Evolutionary conservation across 2,888 invertebrate genomes (phyloP), one percentile per base, ranked within the genome.

Genomic region (Drosophila barbarae): DNA sequence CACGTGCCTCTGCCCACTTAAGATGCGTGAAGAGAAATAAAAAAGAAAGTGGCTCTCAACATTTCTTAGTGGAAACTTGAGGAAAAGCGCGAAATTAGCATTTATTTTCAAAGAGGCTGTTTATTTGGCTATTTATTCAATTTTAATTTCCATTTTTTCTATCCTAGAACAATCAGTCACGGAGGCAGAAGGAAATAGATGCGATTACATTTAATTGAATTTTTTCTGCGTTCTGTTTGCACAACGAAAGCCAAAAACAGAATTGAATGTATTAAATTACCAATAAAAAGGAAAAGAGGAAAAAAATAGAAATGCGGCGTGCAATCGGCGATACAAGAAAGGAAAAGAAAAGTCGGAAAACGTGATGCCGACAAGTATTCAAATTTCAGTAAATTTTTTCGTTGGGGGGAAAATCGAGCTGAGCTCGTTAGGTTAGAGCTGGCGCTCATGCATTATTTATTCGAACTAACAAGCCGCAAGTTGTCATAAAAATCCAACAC

Each of bases 141-240:
- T 77, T 81, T 77, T 65, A 57, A 73, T 67, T 69, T 78, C 57
- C 42, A 49, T 67, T 76, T 71, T 63, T 68, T 59, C 38, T 26
- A 15, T 36, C n/a, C 34, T 50, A 47, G 65, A 46, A 46, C 76
- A 77, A 80, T 79, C 84, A 73, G 81, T 74, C 83, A 75, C 67
- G 84, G 84, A 60, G 51, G 52, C 69, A 63, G 65, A 74, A 75
- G 69, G 47, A 65, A 76, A 72, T 71, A 77, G 82, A 87, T 87
- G 84, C 86, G 85, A 87, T 87, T 87, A 87, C 85, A 84, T 85
- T 87, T 87, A 87, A 87, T 87, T 85, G 87, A 85, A 87, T 87
- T 87, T 77, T 57, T 70, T 67, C 42, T 49, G 50, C 50, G 39
- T 28, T 34, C 51, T 57, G 44, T 51, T 57, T 65, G 60, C 49